Conservation (phyloP, 2,113 vertebrate species). For the Blennius ocellaris region DNA sequence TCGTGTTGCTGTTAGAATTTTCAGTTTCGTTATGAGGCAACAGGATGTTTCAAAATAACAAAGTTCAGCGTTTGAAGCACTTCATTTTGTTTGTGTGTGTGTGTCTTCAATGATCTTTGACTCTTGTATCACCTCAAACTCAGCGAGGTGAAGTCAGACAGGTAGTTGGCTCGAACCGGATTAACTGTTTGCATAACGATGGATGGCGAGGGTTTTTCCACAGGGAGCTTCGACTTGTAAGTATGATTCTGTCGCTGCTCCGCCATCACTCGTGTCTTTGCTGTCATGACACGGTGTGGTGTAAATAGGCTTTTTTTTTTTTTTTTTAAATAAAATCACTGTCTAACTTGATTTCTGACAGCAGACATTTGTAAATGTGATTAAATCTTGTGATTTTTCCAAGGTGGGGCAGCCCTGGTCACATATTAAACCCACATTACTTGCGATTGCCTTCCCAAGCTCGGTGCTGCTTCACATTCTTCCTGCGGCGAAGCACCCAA, state of each 20-base stretch:
- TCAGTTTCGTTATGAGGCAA: slow-evolving; percentile 59
- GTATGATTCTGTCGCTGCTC: slow-evolving; percentile 18
- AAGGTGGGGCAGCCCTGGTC: not conserved
- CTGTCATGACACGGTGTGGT: not conserved
- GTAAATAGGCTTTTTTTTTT: not conserved
- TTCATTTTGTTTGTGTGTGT: slow-evolving; percentile 16
- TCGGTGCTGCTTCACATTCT: slow-evolving; percentile 34
- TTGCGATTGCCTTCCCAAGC: slow-evolving; percentile 32
- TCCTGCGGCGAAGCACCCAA: slow-evolving; percentile 40
- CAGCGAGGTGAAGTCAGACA: not conserved
- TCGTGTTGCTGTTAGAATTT: slow-evolving; percentile 13
- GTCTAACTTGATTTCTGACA: slow-evolving; percentile 3
- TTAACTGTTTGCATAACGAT: slow-evolving; percentile 13
- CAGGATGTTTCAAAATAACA: slow-evolving; percentile 74
- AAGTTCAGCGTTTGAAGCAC: slow-evolving; percentile 10
- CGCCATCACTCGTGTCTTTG: slow-evolving; percentile 1
- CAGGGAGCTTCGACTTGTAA: slow-evolving; percentile 36
- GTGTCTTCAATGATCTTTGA: not conserved
- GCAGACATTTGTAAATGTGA: slow-evolving; percentile 6
- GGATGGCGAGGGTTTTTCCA: slow-evolving; percentile 3
- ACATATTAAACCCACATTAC: slow-evolving; percentile 24
- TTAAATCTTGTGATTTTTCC: slow-evolving; percentile 15
- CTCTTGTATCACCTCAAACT: slow-evolving; percentile 24
- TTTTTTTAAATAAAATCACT: not conserved
- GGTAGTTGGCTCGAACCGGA: not conserved